Evolutionary conservation across 2,797 vertebrate genomes (phyloP).

Genomic region (Paedocypris micromegethes): DNA sequence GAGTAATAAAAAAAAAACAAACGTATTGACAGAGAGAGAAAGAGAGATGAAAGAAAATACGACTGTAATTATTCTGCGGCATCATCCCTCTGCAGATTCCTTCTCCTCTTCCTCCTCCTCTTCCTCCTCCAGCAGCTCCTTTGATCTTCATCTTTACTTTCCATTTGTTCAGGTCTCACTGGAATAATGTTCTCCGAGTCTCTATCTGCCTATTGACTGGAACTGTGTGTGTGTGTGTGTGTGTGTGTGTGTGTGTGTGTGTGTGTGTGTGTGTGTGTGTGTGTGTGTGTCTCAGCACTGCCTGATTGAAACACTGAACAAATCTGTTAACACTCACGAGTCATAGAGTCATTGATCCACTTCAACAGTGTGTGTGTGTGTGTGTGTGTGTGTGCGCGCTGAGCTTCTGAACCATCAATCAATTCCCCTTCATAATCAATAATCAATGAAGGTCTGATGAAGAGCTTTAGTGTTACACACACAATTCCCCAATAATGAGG

Average conservation of each 20-base stretch:
- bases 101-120: neutral
- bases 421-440: no score
- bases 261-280: neutral
- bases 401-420: no score
- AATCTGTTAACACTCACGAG: no score
- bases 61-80: constrained; percentile 18
- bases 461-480: no score
- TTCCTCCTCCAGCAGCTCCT: neutral
- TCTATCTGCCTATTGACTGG: neutral
- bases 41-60: constrained; percentile 5
- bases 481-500: no score
- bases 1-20: neutral
- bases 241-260: neutral
- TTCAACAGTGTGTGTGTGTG: no score
- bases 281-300: neutral
- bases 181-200: constrained; percentile 1
- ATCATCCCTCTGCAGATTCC: neutral
- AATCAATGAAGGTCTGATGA: no score
- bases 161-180: neutral
- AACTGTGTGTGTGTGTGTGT: neutral
- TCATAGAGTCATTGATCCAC: no score
- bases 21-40: neutral
- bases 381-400: no score
- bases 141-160: constrained; percentile 14
- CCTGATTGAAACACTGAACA: no score